These are phyloP conservation scores for Platycheirus albimanus DNA, from an alignment of 2,888 invertebrate genomes.

Conservation along the genomic window DNA sequence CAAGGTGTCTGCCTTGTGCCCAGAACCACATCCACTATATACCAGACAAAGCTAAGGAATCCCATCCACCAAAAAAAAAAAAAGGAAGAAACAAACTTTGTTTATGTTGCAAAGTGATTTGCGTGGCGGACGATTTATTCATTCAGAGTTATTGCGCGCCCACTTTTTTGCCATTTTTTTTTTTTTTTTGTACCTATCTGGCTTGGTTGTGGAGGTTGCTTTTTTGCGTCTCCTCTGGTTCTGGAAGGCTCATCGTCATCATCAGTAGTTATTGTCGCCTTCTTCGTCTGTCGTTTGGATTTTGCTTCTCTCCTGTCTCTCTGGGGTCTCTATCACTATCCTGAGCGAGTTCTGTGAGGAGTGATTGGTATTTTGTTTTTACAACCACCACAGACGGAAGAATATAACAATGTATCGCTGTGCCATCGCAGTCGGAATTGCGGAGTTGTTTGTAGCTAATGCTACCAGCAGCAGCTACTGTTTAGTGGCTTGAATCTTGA, in stretches of 20 bases:
- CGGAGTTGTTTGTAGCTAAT: no score
- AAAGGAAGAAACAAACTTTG: conserved; percentile 43
- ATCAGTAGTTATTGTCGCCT: conserved; percentile 12
- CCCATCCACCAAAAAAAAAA: no score
- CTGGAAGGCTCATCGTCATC: not conserved
- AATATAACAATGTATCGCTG: conserved; percentile 55
- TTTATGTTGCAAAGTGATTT: conserved; percentile 70
- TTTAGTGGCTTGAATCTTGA: conserved; percentile 49
- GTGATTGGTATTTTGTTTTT: not conserved
- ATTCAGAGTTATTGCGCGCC: conserved; percentile 64
- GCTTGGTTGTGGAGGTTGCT: not conserved
- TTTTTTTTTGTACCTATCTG: conserved; percentile 8
- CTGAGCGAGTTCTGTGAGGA: conserved; percentile 9
- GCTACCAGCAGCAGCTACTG: no score
- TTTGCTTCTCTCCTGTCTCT: conserved; percentile 1
- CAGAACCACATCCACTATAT: no score
- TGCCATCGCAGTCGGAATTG: conserved; percentile 20
- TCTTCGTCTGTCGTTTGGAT: conserved; percentile 8
- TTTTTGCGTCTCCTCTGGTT: not conserved
- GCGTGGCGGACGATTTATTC: conserved; percentile 71
- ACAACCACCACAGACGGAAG: conserved; percentile 29
- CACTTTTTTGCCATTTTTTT: conserved; percentile 33
- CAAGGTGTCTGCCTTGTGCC: conserved; percentile 54
- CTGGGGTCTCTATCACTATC: not conserved
- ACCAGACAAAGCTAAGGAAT: conserved; percentile 50